phyloP scores from a whole-genome alignment of 37 sponge, comb jelly and placozoan genomes.

The Petrosia ficiformis region DNA sequence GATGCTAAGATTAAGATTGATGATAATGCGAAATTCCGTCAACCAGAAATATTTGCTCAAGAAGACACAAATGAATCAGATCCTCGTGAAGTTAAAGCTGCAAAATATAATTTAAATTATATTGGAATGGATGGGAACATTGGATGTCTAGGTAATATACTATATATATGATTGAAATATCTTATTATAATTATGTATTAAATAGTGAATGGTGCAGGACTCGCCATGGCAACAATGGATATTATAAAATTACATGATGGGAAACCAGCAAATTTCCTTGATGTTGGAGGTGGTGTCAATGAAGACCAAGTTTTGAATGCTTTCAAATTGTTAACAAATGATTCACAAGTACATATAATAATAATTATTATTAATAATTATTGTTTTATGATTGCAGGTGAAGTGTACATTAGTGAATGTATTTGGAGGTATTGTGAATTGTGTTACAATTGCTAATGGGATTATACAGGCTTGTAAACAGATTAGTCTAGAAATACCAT shows the following conservation, averaged over 20 bases:
- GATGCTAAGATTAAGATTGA: conserved; percentile 99
- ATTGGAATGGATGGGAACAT: conserved; percentile 98
- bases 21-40: conserved; percentile 92
- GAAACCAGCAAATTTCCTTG: conserved; percentile 97
- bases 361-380: too few species aligned
- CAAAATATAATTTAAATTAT: conserved; percentile 86
- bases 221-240: conserved; percentile 99
- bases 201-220: conserved; percentile 96
- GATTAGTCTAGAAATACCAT: conserved; percentile 73
- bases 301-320: conserved; percentile 88
- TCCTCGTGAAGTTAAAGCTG: conserved; percentile 85
- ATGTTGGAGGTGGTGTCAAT: conserved; percentile 92
- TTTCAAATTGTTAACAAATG: conserved; percentile 82
- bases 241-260: conserved; percentile 95
- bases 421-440: conserved; percentile 98
- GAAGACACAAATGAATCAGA: conserved; percentile 89
- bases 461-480: conserved; percentile 84
- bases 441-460: conserved; percentile 91
- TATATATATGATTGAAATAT: background rate
- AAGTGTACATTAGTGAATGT: conserved; percentile 96
- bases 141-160: conserved; percentile 86
- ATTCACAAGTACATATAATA: conserved; percentile 91
- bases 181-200: background rate
- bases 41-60: conserved; percentile 85
- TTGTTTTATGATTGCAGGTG: conserved; percentile 55